Conservation (phyloP, 2,113 vertebrate species). For the Chaetorhynchus papuensis region DNA sequence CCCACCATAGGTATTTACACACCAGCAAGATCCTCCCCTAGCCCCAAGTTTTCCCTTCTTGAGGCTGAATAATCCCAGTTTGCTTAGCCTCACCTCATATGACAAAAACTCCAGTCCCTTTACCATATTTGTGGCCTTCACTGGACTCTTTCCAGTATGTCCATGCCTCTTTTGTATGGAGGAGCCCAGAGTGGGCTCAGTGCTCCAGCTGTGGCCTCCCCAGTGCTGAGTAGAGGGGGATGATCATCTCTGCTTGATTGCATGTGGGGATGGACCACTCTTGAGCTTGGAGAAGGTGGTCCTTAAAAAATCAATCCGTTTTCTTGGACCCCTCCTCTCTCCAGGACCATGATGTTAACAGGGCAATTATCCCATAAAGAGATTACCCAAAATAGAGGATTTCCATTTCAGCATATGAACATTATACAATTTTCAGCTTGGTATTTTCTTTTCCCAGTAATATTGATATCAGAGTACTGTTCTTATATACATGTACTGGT, state of each 20-base stretch:
- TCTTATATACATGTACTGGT: neutral
- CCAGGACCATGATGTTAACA: neutral
- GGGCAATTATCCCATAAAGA: neutral
- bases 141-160: neutral
- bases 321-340: neutral
- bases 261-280: neutral
- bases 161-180: neutral
- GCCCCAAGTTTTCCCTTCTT: neutral
- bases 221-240: neutral
- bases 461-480: neutral
- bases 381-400: neutral
- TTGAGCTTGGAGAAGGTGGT: neutral
- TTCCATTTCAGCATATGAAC: neutral
- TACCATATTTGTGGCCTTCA: neutral
- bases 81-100: neutral
- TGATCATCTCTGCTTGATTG: neutral
- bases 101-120: neutral
- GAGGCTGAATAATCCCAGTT: neutral
- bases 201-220: neutral
- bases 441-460: neutral
- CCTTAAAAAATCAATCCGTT: neutral
- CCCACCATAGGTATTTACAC: neutral
- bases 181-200: neutral
- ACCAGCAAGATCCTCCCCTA: neutral
- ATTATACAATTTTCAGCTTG: neutral